Percentiles rank a stretch among this genome's conserved stretches.
Evolutionary conservation across 2,113 vertebrate genomes (phyloP).

Genomic region (Sinocyclocheilus grahami): DNA sequence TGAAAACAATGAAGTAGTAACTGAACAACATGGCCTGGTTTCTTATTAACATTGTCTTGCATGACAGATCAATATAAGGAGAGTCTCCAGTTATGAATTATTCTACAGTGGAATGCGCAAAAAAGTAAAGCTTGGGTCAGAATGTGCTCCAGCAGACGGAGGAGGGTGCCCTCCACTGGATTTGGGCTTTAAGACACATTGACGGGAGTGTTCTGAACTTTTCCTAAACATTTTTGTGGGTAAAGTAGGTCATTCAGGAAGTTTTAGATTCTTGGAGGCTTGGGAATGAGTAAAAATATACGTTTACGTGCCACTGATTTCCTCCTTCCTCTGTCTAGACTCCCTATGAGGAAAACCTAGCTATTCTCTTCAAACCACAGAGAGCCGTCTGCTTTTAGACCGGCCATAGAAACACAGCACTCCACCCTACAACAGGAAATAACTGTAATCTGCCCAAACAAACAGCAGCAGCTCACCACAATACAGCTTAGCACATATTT

Average conservation of each 20-base stretch:
- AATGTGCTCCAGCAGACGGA: neutral
- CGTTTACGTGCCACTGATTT: slow-evolving; percentile 3
- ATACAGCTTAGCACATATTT: neutral
- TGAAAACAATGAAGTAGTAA: slow-evolving; percentile 37
- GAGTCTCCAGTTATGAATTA: slow-evolving; percentile 49
- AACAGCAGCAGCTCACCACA: slow-evolving; percentile 25
- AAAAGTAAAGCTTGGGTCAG: neutral
- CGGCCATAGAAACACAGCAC: slow-evolving; percentile 77
- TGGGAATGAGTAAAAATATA: slow-evolving; percentile 21
- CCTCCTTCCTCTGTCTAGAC: slow-evolving; percentile 68
- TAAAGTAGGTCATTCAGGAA: neutral
- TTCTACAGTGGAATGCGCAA: slow-evolving; percentile 44
- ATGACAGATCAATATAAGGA: slow-evolving; percentile 34
- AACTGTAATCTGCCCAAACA: slow-evolving; percentile 71
- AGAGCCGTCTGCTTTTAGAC: slow-evolving; percentile 62
- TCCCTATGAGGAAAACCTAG: slow-evolving; percentile 80
- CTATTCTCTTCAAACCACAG: slow-evolving; percentile 82
- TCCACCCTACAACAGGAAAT: slow-evolving; percentile 82
- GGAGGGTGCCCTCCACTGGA: slow-evolving; percentile 63
- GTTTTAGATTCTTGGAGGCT: neutral
- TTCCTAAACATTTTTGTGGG: neutral
- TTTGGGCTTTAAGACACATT: neutral
- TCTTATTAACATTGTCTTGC: slow-evolving; percentile 39
- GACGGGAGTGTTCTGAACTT: neutral
- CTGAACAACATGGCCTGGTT: slow-evolving; percentile 37